These are phyloP conservation scores for Onychostruthus taczanowskii DNA, from an alignment of 2,113 vertebrate species.

Conservation along the genomic window DNA sequence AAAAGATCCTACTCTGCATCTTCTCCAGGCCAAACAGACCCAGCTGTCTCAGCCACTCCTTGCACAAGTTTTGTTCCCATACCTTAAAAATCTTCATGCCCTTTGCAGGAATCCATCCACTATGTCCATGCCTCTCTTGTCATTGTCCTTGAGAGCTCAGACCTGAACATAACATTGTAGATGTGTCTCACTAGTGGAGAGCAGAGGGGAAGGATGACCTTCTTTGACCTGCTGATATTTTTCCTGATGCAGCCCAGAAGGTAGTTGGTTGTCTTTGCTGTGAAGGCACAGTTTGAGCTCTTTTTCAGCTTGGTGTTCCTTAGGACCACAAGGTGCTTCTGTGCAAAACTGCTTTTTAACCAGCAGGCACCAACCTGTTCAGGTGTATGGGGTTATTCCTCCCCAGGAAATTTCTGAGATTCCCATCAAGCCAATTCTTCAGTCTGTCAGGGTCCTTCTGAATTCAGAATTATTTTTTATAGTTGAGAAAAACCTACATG, in stretches of 20 bases:
- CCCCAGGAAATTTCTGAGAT: neutral
- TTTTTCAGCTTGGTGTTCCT: neutral
- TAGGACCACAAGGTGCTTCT: neutral
- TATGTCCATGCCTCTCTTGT: neutral
- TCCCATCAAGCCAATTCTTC: neutral
- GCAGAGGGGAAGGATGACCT: neutral
- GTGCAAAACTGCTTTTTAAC: neutral
- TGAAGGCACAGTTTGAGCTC: accelerated
- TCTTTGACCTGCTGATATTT: neutral
- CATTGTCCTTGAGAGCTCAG: neutral
- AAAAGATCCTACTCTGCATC: neutral
- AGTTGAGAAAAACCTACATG: neutral
- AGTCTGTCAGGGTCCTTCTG: neutral
- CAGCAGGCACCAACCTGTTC: neutral
- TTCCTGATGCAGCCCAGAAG: neutral
- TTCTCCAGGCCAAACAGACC: neutral
- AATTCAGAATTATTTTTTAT: neutral
- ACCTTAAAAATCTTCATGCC: neutral
- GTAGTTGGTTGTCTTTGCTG: neutral
- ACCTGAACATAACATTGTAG: neutral
- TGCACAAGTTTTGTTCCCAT: neutral
- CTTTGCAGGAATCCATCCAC: neutral
- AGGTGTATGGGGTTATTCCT: neutral
- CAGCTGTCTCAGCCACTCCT: neutral
- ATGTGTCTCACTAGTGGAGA: neutral